A percentile compares a stretch with the other conserved stretches of the same genome.
Evolutionary conservation across 2,888 invertebrate species (phyloP).

Genomic region (Coronaproctus castanopsis): DNA sequence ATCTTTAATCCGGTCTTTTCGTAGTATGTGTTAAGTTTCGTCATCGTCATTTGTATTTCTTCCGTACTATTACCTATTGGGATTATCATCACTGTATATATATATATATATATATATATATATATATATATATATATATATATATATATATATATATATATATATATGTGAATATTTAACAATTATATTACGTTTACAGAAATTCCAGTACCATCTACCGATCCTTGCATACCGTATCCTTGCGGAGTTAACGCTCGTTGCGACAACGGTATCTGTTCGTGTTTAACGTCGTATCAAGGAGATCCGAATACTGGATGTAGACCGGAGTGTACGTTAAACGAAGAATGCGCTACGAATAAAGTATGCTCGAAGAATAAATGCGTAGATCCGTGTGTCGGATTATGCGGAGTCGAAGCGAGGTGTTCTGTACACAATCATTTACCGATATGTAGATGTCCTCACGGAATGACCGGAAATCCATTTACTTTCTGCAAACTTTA

Average conservation of each 20-base stretch:
- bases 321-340: slow-evolving; percentile 45
- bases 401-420: slow-evolving; percentile 39
- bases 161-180: too few relatives aligned
- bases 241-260: slow-evolving; percentile 56
- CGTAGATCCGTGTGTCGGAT: slow-evolving; percentile 38
- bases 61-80: too few relatives aligned
- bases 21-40: not conserved
- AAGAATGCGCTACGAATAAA: slow-evolving; percentile 33
- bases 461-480: slow-evolving; percentile 47
- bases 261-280: slow-evolving; percentile 44
- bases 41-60: not conserved
- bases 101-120: too few relatives aligned
- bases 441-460: slow-evolving; percentile 42
- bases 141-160: too few relatives aligned
- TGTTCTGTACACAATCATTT: slow-evolving; percentile 44
- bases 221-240: slow-evolving; percentile 34
- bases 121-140: too few relatives aligned
- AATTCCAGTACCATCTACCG: slow-evolving; percentile 14
- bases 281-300: slow-evolving; percentile 50
- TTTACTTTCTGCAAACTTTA: slow-evolving; percentile 40
- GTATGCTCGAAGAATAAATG: slow-evolving; percentile 32
- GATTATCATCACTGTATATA: too few relatives aligned
- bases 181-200: not conserved
- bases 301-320: slow-evolving; percentile 56
- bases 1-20: too few relatives aligned